These are phyloP conservation scores for Pangasius djambal DNA, from an alignment of 2,797 vertebrate species.

Conservation along the genomic window DNA sequence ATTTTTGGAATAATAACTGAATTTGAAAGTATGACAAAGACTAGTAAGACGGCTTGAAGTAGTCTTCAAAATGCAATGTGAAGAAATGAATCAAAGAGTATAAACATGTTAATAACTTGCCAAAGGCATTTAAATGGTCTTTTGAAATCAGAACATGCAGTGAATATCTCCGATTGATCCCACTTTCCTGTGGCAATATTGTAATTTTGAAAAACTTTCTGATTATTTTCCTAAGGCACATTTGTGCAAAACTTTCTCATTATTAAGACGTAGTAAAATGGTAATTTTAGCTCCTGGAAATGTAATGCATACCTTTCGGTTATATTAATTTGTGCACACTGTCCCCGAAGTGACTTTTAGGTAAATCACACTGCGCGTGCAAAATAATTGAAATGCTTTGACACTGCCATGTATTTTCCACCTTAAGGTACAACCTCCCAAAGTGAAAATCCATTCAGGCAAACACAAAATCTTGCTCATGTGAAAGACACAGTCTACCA, in stretches of 20 bases:
- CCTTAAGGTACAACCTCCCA: background rate
- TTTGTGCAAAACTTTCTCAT: background rate
- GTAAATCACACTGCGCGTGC: background rate
- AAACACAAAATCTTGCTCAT: background rate
- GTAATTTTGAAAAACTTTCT: background rate
- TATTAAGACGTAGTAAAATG: background rate
- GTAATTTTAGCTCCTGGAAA: background rate
- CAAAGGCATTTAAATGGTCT: background rate
- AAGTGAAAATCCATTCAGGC: background rate
- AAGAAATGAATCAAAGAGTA: background rate
- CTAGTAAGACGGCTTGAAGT: background rate
- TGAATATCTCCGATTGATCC: background rate
- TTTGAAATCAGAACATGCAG: background rate
- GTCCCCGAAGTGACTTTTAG: background rate
- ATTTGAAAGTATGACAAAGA: background rate
- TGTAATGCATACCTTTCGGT: background rate
- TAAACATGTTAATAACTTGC: background rate
- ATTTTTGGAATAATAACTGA: background rate
- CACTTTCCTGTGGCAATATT: background rate
- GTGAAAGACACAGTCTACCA: background rate
- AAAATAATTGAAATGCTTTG: background rate
- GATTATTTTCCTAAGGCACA: background rate
- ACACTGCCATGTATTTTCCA: conserved; percentile 15
- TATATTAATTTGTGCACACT: background rate
- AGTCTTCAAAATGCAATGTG: background rate